Base-by-base conservation (phyloP, 2,113 vertebrate species). In the Hystrix cristata region DNA sequence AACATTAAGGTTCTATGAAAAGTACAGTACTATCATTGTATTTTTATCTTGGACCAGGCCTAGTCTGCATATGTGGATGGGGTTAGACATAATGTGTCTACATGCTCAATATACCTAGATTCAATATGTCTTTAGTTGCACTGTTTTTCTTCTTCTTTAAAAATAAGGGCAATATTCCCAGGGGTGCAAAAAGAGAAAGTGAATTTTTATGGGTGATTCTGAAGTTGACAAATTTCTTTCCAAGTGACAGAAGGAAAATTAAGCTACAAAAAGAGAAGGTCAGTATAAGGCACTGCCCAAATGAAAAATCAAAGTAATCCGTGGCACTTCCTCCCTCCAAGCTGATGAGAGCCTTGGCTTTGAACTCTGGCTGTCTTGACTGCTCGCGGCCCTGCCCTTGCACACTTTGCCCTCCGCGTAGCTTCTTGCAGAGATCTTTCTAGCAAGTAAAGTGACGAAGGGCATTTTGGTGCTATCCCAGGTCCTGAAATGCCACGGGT, bases 401-500 rank as follows among this genome's bases (percentile, higher is more conserved):
- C 18, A 5, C 18, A n/a, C 34, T n/a, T 93, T 76, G 13, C 27
- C 64, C 81, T 74, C 71, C n/a, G 27, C 27, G 27, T 76, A 21
- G 23, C 27, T 65, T 82, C 93, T 81, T 34, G 19, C 25, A 65
- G 64, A 21, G 15, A 38, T 74, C 88, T 91, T 88, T 78, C 82
- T 34, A 69, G 38, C 55, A 18, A 84, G 59, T 13, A 29, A 57
- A 72, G 64, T 4, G 57, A 29, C 48, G 0, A 0, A n/a, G 91
- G 31, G 48, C 53, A 65, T n/a, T 12, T 60, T 85, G 97, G 89
- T 4, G 29, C 93, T 97, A 80, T 97, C 97, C 97, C 19, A 0
- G 57, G 97, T 98, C 27, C 97, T 98, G 97, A 94, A 97, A 96
- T 38, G 82, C 87, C 64, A 57, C 10, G 0, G n/a, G n/a, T 90